Evolutionary conservation across 2,888 invertebrate species (phyloP), one percentile per base, ranked within the genome.

Genomic region (Meloe dianella): DNA sequence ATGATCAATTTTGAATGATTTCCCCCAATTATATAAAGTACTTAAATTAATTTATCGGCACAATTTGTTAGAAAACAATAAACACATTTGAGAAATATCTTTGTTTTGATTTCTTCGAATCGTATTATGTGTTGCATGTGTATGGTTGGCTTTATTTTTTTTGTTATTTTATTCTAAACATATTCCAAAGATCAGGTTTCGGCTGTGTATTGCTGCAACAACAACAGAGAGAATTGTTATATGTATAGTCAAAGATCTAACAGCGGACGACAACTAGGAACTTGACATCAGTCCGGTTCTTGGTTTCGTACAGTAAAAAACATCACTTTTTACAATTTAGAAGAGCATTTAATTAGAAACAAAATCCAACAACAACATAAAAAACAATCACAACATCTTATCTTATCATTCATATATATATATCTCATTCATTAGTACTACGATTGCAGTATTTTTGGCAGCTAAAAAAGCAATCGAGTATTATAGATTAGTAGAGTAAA

Each of bases 1-100:
- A 89, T 89, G 87, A 84, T 89, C 27, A 86, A 87, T 80, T 87
- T 89, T 72, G 87, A 87, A 73, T 88, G 74, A 74, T 59, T 38
- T 68, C 59, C 65, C 59, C 17, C 35, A 35, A 35, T 27, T 27
- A 4, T 27, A 27, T 27, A 41, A n/a, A 2, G 41, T 41, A 41
- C 41, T 41, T 41, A 41, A 41, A n/a, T 41, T 27, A 27, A n/a
- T n/a, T 27, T 27, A 27, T 27, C 27, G n/a, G 27, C 27, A 27
- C 2, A 27, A 27, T n/a, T n/a, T n/a, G n/a, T n/a, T n/a, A n/a
- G n/a, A n/a, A n/a, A n/a, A n/a, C n/a, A n/a, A n/a, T n/a, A n/a
- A n/a, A n/a, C n/a, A n/a, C n/a, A n/a, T n/a, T n/a, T n/a, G n/a
- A n/a, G n/a, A n/a, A n/a, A n/a, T n/a, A n/a, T n/a, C n/a, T n/a